Evolutionary conservation across 1,140 invertebrate genomes (phyloP), one percentile per base, ranked within the genome.

Genomic region (Macrostomum lignano): DNA sequence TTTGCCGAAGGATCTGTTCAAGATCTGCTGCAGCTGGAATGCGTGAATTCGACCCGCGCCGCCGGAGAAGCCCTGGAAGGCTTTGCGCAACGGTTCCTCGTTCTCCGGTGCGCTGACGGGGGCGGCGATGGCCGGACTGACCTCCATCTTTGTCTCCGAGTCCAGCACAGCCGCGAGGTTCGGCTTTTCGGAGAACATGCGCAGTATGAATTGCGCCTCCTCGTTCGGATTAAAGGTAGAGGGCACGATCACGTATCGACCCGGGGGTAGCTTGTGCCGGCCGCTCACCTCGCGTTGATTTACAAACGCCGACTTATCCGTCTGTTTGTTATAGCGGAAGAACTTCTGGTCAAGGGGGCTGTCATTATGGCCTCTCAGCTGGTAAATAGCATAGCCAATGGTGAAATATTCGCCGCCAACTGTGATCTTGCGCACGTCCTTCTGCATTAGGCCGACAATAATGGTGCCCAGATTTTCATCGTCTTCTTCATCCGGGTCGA

Each of bases 191-290:
- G 79, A 82, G 66, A 91, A 96, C 23, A 96, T 73, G 45, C 88
- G 61, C 7, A 98, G 57, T 32, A 96, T 61, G 59, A 93, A 96
- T 55, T 94, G 79, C 35, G 77, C 88, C 49, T 91, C 78, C 44
- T 88, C 73, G 42, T 84, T 72, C 0, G 82, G 76, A 42, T 94
- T 84, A 56, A 91, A 98, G 4, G 88, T 94, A n/a, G 82, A 91
- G 2, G 88, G 88, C 29, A 98, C 72, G 44, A 98, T 84, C 40
- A 77, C 75, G 60, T 98, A 98, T 2, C 69, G 68, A 6, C 86
- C 86, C 0, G 77, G 79, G 7, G 75, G 72, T 31, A 96, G 64
- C 52, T 81, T 82, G 56, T 93, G 86, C 23, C 81, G 67, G 35
- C 72, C 72, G 43, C 69, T 77, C 9, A 94, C 74, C 64, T 96